Conservation (phyloP, 2,113 vertebrate species). For the Vulpes lagopus region DNA sequence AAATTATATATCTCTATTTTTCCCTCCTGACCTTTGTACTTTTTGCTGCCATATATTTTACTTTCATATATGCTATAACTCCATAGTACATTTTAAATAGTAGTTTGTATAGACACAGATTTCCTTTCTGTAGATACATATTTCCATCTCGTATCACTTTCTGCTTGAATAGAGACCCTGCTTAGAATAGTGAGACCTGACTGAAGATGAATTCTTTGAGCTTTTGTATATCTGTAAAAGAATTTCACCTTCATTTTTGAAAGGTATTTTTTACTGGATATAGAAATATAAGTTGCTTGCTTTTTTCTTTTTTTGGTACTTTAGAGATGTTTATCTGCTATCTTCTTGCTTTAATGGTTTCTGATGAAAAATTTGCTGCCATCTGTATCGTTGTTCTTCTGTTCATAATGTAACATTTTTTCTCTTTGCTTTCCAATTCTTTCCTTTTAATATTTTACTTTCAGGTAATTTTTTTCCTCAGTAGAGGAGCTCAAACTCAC, state of each 20-base stretch:
- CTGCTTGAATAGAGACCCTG: background rate
- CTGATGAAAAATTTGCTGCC: background rate
- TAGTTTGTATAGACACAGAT: background rate
- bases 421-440: background rate
- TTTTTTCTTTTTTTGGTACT: background rate
- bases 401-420: background rate
- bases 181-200: background rate
- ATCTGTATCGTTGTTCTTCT: background rate
- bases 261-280: background rate
- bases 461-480: background rate
- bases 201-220: background rate
- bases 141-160: background rate
- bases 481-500: background rate
- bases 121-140: background rate
- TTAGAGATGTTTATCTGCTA: slow-evolving; percentile 12
- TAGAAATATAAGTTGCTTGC: background rate
- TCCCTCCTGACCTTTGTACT: background rate
- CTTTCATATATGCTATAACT: background rate
- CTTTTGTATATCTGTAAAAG: background rate
- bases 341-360: background rate
- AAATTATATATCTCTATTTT: background rate
- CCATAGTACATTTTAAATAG: background rate
- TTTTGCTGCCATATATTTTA: background rate
- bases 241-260: background rate
- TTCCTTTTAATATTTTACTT: background rate